Conservation (phyloP, 2,888 invertebrate genomes). For the Polylopha cassiicola region DNA sequence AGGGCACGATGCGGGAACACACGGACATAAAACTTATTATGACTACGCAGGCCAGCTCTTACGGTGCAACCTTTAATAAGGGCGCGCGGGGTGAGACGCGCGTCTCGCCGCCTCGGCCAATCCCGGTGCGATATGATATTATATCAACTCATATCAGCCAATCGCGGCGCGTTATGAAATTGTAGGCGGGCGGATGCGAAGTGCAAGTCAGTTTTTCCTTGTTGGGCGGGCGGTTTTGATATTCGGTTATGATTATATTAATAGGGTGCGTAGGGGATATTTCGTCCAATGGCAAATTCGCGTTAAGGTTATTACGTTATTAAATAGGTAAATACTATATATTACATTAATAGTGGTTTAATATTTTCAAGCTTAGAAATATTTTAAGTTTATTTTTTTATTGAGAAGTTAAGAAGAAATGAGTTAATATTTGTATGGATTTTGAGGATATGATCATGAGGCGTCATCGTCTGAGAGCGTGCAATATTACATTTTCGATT, state of each 20-base stretch:
- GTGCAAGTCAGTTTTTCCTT: constrained; percentile 57
- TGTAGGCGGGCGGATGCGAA: constrained; percentile 65
- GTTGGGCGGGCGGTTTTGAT: constrained; percentile 73
- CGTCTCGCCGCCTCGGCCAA: constrained; percentile 66
- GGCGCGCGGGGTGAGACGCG: constrained; percentile 48
- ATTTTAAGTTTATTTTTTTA: too few relatives aligned
- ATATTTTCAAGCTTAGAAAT: too few relatives aligned
- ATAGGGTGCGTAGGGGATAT: constrained; percentile 46
- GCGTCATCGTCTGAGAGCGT: constrained; percentile 42
- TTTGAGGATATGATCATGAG: constrained; percentile 48
- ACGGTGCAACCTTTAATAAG: constrained; percentile 66
- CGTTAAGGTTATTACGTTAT: constrained; percentile 20
- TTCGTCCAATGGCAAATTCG: constrained; percentile 31
- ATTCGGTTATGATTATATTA: constrained; percentile 67
- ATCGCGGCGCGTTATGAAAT: constrained; percentile 76
- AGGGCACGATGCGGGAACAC: constrained; percentile 50
- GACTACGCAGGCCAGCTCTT: constrained; percentile 50
- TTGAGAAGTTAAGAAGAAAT: too few relatives aligned
- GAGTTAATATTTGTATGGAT: too few relatives aligned
- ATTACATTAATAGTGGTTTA: too few relatives aligned
- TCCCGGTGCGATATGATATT: constrained; percentile 79
- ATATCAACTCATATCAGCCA: constrained; percentile 76
- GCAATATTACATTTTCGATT: constrained; percentile 60
- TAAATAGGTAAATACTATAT: too few relatives aligned
- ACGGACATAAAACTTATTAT: constrained; percentile 65